A percentile compares a stretch with the other conserved stretches of the same genome.
These are phyloP conservation scores for Hypsopygia costalis DNA, from an alignment of 2,888 invertebrate species.

Conservation along the genomic window DNA sequence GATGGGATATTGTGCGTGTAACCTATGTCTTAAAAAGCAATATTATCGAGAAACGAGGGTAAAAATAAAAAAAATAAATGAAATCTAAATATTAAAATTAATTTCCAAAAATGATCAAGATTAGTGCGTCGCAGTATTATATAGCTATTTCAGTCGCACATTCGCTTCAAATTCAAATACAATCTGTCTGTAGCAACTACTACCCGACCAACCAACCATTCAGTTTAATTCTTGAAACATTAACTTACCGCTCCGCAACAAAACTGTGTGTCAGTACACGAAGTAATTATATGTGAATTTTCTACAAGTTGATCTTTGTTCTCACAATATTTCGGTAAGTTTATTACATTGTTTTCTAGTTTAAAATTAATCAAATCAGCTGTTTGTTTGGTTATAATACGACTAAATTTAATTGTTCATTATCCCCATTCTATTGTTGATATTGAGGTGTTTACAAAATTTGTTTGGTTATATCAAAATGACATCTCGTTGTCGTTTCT, in stretches of 20 bases:
- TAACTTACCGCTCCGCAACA: conserved; percentile 22
- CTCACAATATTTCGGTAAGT: conserved; percentile 3
- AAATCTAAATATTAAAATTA: no score
- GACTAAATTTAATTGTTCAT: conserved; percentile 4
- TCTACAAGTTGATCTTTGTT: conserved; percentile 15
- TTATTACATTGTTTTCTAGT: background rate
- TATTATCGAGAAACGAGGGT: no score
- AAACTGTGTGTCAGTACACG: conserved; percentile 21
- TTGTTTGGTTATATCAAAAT: conserved; percentile 8
- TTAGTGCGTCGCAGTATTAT: conserved; percentile 11
- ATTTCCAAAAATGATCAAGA: conserved; percentile 32
- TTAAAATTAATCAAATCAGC: no score
- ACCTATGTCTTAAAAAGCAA: no score
- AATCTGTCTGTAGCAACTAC: conserved; percentile 11
- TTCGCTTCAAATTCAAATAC: conserved; percentile 50
- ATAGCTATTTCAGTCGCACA: conserved; percentile 42
- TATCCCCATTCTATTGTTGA: background rate
- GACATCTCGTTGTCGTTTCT: conserved; percentile 12
- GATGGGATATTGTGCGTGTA: no score
- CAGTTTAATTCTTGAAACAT: conserved; percentile 45
- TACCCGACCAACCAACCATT: conserved; percentile 25
- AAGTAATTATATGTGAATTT: conserved; percentile 10
- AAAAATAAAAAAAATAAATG: no score
- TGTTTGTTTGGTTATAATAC: conserved; percentile 13
- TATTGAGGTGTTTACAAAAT: conserved; percentile 2